Evolutionary conservation across 2,888 invertebrate genomes (phyloP).

Genomic region (Osedax fenrisi): DNA sequence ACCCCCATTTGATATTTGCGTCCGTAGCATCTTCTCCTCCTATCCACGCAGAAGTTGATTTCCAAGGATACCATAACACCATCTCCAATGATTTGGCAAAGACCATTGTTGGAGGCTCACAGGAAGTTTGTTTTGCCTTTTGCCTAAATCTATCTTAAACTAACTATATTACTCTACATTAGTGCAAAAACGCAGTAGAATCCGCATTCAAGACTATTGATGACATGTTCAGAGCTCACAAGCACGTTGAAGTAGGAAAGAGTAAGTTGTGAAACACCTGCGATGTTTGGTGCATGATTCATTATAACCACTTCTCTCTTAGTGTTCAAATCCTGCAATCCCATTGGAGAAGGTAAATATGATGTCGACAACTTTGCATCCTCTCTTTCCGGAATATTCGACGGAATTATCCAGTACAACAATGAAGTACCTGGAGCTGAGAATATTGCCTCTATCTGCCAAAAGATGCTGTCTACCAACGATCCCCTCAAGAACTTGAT

Average conservation of each 20-base stretch:
- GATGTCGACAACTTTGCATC: conserved; percentile 35
- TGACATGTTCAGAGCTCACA: not conserved
- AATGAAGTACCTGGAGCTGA: conserved; percentile 30
- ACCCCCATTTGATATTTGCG: conserved; percentile 39
- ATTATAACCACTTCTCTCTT: no score
- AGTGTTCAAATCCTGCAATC: conserved; percentile 35
- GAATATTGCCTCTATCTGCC: not conserved
- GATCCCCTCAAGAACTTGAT: not conserved
- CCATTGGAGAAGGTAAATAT: conserved; percentile 12
- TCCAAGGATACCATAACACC: conserved; percentile 40
- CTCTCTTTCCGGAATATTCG: conserved; percentile 38
- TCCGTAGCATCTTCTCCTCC: conserved; percentile 41
- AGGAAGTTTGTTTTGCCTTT: conserved; percentile 23
- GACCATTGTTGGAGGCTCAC: conserved; percentile 39
- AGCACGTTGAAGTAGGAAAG: not conserved
- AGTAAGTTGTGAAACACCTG: no score
- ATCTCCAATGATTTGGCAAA: conserved; percentile 38
- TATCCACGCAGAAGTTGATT: conserved; percentile 38
- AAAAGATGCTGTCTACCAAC: not conserved
- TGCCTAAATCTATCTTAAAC: no score
- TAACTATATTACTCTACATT: no score
- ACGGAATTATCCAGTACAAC: conserved; percentile 40
- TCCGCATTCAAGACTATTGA: not conserved
- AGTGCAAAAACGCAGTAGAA: not conserved
- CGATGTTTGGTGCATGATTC: no score